phyloP scores from a whole-genome alignment of 2,113 vertebrate genomes.

The Agelaius phoeniceus region DNA sequence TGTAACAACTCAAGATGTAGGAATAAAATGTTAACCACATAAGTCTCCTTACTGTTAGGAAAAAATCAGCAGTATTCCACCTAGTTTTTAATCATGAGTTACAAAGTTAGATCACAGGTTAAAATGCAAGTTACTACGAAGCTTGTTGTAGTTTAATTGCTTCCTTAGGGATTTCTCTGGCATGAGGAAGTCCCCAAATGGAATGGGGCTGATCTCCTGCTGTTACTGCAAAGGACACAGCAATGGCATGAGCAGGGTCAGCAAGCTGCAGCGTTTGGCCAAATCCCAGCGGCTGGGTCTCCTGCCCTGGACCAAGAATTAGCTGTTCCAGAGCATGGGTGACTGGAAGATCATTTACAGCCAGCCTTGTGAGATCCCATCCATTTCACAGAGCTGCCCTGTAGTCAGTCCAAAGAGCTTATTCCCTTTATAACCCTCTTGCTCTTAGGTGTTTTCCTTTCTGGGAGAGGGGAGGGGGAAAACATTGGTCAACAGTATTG shows the following conservation, averaged over 20 bases:
- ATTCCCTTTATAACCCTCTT: neutral
- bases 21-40: neutral
- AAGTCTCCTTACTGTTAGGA: neutral
- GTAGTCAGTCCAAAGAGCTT: neutral
- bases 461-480: neutral
- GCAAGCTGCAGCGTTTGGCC: neutral
- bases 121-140: neutral
- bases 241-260: neutral
- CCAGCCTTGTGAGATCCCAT: neutral
- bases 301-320: neutral
- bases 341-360: neutral
- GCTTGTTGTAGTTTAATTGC: constrained; percentile 3
- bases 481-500: neutral
- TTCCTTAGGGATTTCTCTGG: constrained; percentile 18
- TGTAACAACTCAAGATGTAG: neutral
- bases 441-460: neutral
- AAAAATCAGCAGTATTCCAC: neutral
- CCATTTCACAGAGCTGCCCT: neutral
- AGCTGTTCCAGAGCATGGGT: neutral
- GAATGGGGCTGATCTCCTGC: neutral
- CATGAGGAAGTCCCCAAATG: neutral
- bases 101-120: neutral
- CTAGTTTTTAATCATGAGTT: neutral
- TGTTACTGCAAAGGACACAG: neutral
- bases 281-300: neutral